phyloP scores from a whole-genome alignment of 2,113 vertebrate genomes.

The Hemichromis elongatus region DNA sequence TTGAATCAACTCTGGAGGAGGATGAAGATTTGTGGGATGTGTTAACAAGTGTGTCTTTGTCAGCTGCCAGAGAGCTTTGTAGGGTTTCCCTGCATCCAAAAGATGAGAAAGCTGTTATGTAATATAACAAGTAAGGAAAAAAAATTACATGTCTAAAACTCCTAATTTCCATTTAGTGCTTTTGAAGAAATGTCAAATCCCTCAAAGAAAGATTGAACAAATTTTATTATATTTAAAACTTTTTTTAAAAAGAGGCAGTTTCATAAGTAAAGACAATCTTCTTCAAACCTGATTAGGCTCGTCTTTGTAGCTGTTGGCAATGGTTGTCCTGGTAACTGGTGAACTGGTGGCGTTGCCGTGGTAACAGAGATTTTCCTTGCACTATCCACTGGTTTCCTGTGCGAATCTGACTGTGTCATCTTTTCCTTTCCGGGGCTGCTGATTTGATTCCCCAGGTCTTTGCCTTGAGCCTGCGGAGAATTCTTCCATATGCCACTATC shows the following conservation, averaged over 20 bases:
- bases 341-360: conserved; percentile 61
- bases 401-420: conserved; percentile 6
- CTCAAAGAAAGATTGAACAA: neutral
- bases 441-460: neutral
- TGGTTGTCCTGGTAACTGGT: conserved; percentile 64
- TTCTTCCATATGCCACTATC: neutral
- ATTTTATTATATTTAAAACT: neutral
- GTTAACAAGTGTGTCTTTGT: conserved; percentile 11
- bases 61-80: conserved; percentile 16
- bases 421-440: neutral
- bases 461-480: neutral
- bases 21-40: neutral
- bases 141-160: neutral
- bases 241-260: neutral
- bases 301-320: conserved; percentile 51
- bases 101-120: conserved; percentile 8
- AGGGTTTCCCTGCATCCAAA: conserved; percentile 35
- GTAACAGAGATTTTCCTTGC: conserved; percentile 28
- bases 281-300: conserved; percentile 52
- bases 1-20: neutral
- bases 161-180: neutral
- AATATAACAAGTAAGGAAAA: neutral
- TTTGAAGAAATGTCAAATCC: neutral
- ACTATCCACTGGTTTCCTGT: neutral
- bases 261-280: neutral